Conservation (phyloP, 2,797 vertebrate genomes). For the Crax fasciolata region DNA sequence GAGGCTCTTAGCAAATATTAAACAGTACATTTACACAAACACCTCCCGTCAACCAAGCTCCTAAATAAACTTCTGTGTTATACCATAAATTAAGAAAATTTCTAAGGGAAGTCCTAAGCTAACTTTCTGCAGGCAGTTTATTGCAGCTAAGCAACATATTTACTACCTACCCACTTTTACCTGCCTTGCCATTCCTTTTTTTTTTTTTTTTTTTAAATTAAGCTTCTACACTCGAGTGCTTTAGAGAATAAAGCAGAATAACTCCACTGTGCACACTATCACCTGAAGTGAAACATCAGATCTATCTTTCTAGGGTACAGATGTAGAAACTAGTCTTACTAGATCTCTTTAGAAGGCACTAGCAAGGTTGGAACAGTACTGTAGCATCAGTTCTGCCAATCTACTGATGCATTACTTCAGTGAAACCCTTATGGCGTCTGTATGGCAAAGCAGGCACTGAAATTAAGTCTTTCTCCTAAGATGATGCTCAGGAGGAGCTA, state of each 20-base stretch:
- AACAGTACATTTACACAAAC: neutral
- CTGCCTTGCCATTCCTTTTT: neutral
- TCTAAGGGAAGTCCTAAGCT: neutral
- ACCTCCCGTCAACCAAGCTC: neutral
- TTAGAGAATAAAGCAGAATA: slow-evolving; percentile 1
- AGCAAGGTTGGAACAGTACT: neutral
- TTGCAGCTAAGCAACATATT: neutral
- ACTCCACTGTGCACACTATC: fast-evolving
- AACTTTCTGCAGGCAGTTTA: neutral
- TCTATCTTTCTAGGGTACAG: neutral
- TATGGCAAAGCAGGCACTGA: neutral
- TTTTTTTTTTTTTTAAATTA: neutral
- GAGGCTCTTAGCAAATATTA: neutral
- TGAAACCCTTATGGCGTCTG: neutral
- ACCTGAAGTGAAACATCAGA: neutral
- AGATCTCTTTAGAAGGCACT: neutral
- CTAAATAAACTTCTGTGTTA: neutral
- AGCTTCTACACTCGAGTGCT: neutral
- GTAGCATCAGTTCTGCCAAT: neutral
- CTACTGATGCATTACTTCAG: neutral
- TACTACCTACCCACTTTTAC: neutral
- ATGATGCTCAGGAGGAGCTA: neutral
- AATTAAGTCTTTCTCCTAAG: neutral
- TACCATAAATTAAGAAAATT: neutral
- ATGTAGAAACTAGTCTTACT: neutral